These are phyloP conservation scores for Nyleta sp. DNA, from an alignment of 2,888 invertebrate species.

Conservation along the genomic window DNA sequence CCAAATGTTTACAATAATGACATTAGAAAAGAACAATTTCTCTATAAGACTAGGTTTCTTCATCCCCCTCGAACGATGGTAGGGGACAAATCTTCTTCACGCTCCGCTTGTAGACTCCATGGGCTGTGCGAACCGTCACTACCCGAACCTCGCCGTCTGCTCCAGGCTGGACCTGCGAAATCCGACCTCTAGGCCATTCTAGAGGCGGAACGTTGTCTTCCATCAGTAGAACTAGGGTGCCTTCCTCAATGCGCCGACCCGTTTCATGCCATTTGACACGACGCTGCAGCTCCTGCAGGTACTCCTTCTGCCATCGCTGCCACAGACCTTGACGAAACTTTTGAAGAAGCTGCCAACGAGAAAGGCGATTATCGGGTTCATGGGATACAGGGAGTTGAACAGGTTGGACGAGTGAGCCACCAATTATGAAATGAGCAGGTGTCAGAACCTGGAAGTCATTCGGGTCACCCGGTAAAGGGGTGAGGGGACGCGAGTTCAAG, in stretches of 20 bases:
- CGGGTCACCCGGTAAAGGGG: neutral
- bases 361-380: neutral
- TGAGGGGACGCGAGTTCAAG: conserved; percentile 1
- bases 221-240: neutral
- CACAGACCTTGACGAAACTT: neutral
- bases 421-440: neutral
- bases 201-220: conserved; percentile 1
- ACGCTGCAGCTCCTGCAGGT: neutral
- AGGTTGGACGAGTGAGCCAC: neutral
- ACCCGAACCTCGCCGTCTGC: neutral
- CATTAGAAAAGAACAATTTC: too few relatives aligned
- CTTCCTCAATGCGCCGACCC: neutral
- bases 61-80: neutral
- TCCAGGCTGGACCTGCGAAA: neutral
- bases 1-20: too few relatives aligned
- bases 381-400: neutral
- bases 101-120: neutral
- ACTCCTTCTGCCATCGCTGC: neutral
- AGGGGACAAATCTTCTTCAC: neutral
- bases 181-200: neutral
- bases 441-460: neutral
- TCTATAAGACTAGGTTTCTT: too few relatives aligned
- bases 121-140: neutral
- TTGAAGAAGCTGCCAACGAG: neutral
- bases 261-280: neutral